Evolutionary conservation across 1,140 invertebrate genomes (phyloP).

Genomic region (Lethrus apterus): DNA sequence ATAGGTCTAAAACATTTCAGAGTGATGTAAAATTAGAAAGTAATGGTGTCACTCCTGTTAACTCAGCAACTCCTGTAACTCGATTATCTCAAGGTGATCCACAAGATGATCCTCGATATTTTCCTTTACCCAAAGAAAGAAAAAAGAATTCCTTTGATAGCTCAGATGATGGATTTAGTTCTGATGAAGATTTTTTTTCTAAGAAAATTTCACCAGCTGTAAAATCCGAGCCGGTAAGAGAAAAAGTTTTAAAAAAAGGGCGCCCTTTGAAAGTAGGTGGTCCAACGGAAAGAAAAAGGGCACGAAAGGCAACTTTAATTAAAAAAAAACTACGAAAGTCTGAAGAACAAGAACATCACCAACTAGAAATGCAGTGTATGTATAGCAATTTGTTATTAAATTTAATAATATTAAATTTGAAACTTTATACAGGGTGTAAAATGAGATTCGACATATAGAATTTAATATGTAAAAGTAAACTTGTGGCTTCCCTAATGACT

Average conservation of each 20-base stretch:
- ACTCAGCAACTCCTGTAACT: slow-evolving; percentile 17
- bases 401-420: no score
- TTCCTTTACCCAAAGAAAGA: slow-evolving; percentile 63
- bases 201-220: slow-evolving; percentile 34
- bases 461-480: no score
- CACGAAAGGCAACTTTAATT: slow-evolving; percentile 13
- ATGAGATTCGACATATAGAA: no score
- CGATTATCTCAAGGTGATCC: slow-evolving; percentile 42
- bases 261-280: slow-evolving; percentile 42
- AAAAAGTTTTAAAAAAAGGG: slow-evolving; percentile 35
- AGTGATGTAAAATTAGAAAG: slow-evolving; percentile 4
- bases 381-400: no score
- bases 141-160: slow-evolving; percentile 60
- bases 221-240: slow-evolving; percentile 29
- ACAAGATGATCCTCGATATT: slow-evolving; percentile 63
- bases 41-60: slow-evolving; percentile 5
- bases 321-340: not conserved
- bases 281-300: slow-evolving; percentile 43
- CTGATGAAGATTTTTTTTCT: slow-evolving; percentile 53
- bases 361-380: not conserved
- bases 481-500: no score
- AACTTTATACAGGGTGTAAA: no score
- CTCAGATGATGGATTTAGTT: slow-evolving; percentile 56
- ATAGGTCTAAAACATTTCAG: slow-evolving; percentile 47
- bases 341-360: not conserved